These are phyloP conservation scores for Tinea semifulvella DNA, from an alignment of 2,888 invertebrate genomes.

Conservation along the genomic window DNA sequence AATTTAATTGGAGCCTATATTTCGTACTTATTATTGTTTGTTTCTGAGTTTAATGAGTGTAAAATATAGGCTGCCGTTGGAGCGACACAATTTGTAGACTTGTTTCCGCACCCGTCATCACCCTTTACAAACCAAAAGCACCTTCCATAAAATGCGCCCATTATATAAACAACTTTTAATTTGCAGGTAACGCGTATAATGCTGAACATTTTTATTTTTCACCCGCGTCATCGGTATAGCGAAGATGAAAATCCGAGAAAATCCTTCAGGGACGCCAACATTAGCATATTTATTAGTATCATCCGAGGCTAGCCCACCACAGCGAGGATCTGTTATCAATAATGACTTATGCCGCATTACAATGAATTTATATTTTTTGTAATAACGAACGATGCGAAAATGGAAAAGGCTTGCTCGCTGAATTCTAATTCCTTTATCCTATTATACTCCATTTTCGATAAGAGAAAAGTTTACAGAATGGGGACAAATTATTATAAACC, in stretches of 20 bases:
- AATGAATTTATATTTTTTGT: constrained; percentile 23
- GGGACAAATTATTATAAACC: too few relatives aligned
- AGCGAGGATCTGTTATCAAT: constrained; percentile 44
- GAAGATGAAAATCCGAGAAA: constrained; percentile 53
- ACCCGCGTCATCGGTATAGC: constrained; percentile 44
- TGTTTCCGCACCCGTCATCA: too few relatives aligned
- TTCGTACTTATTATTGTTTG: too few relatives aligned
- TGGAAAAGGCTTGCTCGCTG: background rate
- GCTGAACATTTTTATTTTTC: constrained; percentile 38
- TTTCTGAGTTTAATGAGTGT: too few relatives aligned
- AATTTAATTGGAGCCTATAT: too few relatives aligned
- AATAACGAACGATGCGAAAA: constrained; percentile 7
- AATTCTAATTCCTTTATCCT: background rate
- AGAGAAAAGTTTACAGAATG: background rate
- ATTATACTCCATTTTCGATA: background rate
- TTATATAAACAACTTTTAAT: constrained; percentile 5
- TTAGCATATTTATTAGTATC: constrained; percentile 60
- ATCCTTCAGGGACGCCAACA: constrained; percentile 52
- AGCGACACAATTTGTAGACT: too few relatives aligned
- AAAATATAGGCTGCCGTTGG: too few relatives aligned
- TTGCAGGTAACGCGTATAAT: constrained; percentile 14
- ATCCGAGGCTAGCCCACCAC: constrained; percentile 33
- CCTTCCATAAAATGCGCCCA: too few relatives aligned
- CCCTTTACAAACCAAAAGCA: too few relatives aligned
- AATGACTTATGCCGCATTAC: constrained; percentile 40